Base-by-base conservation (phyloP, 2,113 vertebrate species). In the Lasiurus borealis region DNA sequence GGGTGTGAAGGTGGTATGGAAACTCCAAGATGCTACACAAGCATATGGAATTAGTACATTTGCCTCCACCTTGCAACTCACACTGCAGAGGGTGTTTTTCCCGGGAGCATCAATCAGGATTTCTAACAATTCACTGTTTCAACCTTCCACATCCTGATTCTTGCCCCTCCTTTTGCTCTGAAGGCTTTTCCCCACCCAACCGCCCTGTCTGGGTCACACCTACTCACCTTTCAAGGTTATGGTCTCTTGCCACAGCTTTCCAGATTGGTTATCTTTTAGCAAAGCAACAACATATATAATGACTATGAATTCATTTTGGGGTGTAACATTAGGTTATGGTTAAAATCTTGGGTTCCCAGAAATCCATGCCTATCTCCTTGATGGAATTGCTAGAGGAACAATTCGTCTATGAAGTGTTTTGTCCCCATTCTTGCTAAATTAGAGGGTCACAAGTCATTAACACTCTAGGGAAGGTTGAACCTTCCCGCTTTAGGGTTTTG, bases 391-490 rank as follows among this genome's bases (percentile, higher is more conserved):
- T 71, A 95, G 64, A 48, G 82, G 13, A 48, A 76, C 8, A 14
- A 1, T 16, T 14, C 19, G 21, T 71, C 48, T n/a, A 10, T 2
- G 25, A 34, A 46, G 81, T 36, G n/a, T 9, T 31, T 46, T 86
- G 54, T 85, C 87, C 91, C 66, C 34, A 69, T 44, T 73, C 27
- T 69, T 86, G 87, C 71, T 86, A 89, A 86, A 64, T 93, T 27
- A 52, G 48, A 82, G 29, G 31, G 31, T 89, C 11, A 13, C 9
- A 77, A 48, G 48, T 68, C 62, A 86, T 44, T n/a, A 81, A 72
- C 50, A 71, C 13, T 34, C 50, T 25, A 81, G 29, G 66, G 84
- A 85, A 81, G 29, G 34, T 2, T 36, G 27, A 77, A 66, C 2
- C 75, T 80, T 54, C 46, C 66, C 73, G n/a, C n/a, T 81, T 50